Base-by-base conservation (phyloP, 2,113 vertebrate genomes). In the Spea bombifrons region DNA sequence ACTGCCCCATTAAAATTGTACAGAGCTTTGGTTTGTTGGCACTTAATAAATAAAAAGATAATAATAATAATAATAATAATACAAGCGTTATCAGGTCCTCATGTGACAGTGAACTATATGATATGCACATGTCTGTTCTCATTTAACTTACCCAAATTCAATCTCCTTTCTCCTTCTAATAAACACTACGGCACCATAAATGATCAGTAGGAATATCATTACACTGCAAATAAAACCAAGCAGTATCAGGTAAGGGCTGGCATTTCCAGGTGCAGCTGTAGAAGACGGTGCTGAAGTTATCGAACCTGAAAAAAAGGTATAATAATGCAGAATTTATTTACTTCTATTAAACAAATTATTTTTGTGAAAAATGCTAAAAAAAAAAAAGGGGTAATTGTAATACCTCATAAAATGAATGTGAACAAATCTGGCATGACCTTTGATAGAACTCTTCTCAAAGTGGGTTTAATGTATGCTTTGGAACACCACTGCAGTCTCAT, bases 141-240 rank as follows among this genome's bases (percentile, higher is more conserved):
- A 67, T 4, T 17, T 2, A 0, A 78, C 94, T 88, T 86, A 99
- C 97, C 94, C 89, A 0, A 94, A 94, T 52, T 85, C 92, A 0
- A 88, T 93, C 68, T 93, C 92, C 80, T 86, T 81, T 0, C 89
- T 85, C 85, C 90, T 88, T 73, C 88, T 94, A 75, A 85, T 91
- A 78, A 94, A 71, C 75, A 90, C 89, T 75, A 95, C 80, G 0
- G 86, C 89, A 12, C 84, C 83, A 82, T 90, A 94, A 16, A 96
- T 84, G 84, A 94, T 10, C 5, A 95, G 15, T 5, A 95, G 86
- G 0, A 97, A 84, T 0, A 96, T 81, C 17, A 88, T 65, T 2
- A 94, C 49, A 44, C 88, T 88, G 0, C 91, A 94, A 75, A 93
- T 85, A 52, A 96, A 92, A 4, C 91, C 94, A 53, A 97, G 84